phyloP scores from a whole-genome alignment of 2,888 invertebrate genomes.

The Melanostoma mellinum region DNA sequence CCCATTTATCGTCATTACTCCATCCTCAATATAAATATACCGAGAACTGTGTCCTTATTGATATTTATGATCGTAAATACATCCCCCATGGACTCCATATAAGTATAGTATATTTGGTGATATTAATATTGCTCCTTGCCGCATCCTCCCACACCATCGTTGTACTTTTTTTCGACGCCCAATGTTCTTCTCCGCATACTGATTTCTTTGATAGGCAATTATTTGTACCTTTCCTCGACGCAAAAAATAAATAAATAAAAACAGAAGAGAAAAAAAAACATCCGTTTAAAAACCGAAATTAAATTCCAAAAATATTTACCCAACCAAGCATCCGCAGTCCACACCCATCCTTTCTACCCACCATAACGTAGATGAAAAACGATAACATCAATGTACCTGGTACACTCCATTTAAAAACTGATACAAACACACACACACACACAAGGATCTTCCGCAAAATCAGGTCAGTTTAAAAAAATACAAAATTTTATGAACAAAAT shows the following conservation, averaged over 20 bases:
- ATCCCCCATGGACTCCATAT: conserved; percentile 10
- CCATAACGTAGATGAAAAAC: conserved; percentile 23
- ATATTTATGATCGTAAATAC: conserved; percentile 57
- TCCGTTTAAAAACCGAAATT: conserved; percentile 36
- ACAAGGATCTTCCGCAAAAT: conserved; percentile 5
- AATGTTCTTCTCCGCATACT: conserved; percentile 27
- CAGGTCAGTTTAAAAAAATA: conserved; percentile 31
- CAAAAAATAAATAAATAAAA: too few relatives aligned
- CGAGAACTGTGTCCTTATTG: conserved; percentile 34
- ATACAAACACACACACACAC: conserved; percentile 6
- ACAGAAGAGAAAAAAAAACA: conserved; percentile 1
- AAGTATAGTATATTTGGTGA: conserved; percentile 47
- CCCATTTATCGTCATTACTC: conserved; percentile 50
- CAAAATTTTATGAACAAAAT: neutral
- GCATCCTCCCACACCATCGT: neutral
- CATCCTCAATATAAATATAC: conserved; percentile 27
- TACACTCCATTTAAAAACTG: conserved; percentile 14
- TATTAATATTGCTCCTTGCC: conserved; percentile 21
- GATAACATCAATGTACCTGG: conserved; percentile 46
- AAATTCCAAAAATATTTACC: conserved; percentile 54
- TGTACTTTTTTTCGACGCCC: neutral
- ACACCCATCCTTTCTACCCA: neutral
- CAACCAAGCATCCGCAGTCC: neutral
- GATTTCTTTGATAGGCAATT: conserved; percentile 40
- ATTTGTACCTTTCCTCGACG: neutral